phyloP scores from a whole-genome alignment of 2,888 invertebrate genomes.

The Megamerina dolium region DNA sequence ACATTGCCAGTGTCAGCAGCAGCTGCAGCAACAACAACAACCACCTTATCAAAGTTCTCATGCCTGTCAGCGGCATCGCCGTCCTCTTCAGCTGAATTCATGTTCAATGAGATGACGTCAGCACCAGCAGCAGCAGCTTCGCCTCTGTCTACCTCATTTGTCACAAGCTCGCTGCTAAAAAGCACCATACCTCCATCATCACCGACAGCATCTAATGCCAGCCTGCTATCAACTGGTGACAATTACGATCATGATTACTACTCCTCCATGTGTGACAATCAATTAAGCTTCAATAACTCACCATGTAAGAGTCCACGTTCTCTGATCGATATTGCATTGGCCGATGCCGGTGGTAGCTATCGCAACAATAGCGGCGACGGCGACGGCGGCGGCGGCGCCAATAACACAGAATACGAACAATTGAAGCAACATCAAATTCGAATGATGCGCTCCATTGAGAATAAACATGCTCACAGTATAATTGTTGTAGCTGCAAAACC shows the following conservation, averaged over 20 bases:
- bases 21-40: neutral
- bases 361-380: conserved; percentile 1
- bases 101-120: neutral
- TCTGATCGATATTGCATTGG: conserved; percentile 25
- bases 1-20: too few species aligned
- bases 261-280: conserved; percentile 42
- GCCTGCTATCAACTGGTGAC: conserved; percentile 19
- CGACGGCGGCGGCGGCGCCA: conserved; percentile 8
- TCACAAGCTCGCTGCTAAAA: neutral
- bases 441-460: conserved; percentile 5
- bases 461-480: conserved; percentile 14
- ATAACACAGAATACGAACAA: neutral
- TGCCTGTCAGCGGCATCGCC: neutral
- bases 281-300: conserved; percentile 40
- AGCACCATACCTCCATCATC: conserved; percentile 5
- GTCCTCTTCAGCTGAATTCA: conserved; percentile 12
- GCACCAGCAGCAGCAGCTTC: neutral
- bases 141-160: too few species aligned
- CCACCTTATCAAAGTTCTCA: neutral
- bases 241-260: conserved; percentile 35
- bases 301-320: conserved; percentile 38
- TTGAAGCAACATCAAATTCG: neutral
- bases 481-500: conserved; percentile 38
- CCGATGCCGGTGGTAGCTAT: conserved; percentile 13
- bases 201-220: conserved; percentile 21